A percentile compares a stretch with the other conserved stretches of the same genome.
These are phyloP conservation scores for Hippocampus zosterae DNA, from an alignment of 2,113 vertebrate species.

Conservation along the genomic window DNA sequence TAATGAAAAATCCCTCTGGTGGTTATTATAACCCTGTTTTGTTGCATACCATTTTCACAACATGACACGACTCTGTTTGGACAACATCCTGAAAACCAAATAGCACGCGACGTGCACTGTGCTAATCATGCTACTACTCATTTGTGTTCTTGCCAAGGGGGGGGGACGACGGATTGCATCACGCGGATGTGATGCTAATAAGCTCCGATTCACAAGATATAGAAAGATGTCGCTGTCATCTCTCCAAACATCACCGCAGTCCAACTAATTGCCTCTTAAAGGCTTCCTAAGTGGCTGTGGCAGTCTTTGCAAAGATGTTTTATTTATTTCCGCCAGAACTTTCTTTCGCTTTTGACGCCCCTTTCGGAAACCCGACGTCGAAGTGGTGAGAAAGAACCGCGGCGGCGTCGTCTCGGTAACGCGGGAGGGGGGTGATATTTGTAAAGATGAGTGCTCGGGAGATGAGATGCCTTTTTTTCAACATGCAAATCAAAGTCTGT, in stretches of 20 bases:
- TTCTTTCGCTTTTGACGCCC: conserved; percentile 2
- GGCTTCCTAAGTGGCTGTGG: conserved; percentile 1
- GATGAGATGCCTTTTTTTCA: conserved; percentile 48
- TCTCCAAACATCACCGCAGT: conserved; percentile 20
- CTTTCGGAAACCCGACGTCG: conserved; percentile 3
- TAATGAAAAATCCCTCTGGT: too few relatives aligned
- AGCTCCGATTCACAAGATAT: conserved; percentile 21
- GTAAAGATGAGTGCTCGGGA: conserved; percentile 53
- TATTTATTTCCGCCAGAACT: conserved; percentile 4
- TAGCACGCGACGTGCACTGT: too few relatives aligned
- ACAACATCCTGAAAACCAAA: neutral
- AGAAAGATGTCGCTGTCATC: conserved; percentile 22
- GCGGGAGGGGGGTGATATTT: conserved; percentile 19
- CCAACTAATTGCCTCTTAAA: conserved; percentile 28
- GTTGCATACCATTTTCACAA: neutral
- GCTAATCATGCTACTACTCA: conserved; percentile 37
- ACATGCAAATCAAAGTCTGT: conserved; percentile 60
- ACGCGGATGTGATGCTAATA: conserved; percentile 23
- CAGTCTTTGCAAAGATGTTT: conserved; percentile 10
- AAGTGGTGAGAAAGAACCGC: conserved; percentile 9
- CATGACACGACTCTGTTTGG: neutral
- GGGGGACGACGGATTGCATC: conserved; percentile 21
- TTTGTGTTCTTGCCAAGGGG: conserved; percentile 16
- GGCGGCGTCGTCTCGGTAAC: conserved; percentile 6
- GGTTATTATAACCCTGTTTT: too few relatives aligned